phyloP scores from a whole-genome alignment of 2,888 invertebrate genomes.

The Ethmia dodecea region DNA sequence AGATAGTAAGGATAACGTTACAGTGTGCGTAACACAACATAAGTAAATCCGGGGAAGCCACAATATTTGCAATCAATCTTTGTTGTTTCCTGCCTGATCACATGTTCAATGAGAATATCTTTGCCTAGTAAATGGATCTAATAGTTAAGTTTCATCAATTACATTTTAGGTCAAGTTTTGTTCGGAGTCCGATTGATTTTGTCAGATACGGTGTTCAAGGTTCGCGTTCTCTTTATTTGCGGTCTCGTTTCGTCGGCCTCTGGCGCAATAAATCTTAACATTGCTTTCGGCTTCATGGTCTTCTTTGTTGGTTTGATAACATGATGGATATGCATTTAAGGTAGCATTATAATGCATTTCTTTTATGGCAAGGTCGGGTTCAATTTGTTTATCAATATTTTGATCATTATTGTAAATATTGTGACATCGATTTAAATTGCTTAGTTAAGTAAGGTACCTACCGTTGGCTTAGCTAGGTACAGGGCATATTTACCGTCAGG shows the following conservation, averaged over 20 bases:
- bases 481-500: no score
- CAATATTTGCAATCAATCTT: neutral
- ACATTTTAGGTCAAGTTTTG: conserved; percentile 71
- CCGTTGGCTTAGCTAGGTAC: no score
- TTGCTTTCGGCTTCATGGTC: conserved; percentile 65
- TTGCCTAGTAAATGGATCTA: conserved; percentile 2
- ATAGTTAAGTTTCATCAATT: conserved; percentile 13
- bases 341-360: conserved; percentile 52
- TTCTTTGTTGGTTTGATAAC: conserved; percentile 68
- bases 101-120: neutral
- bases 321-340: conserved; percentile 64
- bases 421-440: no score
- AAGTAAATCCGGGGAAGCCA: no score
- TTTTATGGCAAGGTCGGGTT: conserved; percentile 43
- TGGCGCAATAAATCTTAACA: conserved; percentile 70
- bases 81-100: neutral
- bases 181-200: conserved; percentile 72
- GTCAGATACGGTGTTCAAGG: conserved; percentile 74
- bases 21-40: no score
- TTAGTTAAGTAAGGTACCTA: no score
- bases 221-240: conserved; percentile 75
- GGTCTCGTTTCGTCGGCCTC: conserved; percentile 72
- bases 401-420: neutral
- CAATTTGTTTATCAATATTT: conserved; percentile 12
- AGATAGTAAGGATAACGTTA: no score